Conservation (phyloP, 1,140 invertebrate species). For the Oreohelix idahoensis region DNA sequence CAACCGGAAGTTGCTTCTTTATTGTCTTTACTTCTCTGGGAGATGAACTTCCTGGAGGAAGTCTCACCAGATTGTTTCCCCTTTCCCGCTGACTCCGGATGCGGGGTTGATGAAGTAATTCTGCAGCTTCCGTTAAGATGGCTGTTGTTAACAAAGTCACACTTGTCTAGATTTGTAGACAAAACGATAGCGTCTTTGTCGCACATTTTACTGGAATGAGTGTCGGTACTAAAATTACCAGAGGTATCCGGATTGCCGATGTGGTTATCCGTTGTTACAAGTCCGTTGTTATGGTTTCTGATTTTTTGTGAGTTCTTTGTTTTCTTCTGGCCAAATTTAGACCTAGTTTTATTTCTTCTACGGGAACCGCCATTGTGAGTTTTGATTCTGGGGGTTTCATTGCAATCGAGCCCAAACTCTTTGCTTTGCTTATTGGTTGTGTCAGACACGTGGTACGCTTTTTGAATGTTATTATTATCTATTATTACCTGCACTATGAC, state of each 20-base stretch:
- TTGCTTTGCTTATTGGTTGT: background rate
- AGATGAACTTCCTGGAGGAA: background rate
- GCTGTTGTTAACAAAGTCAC: background rate
- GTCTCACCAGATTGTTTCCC: background rate
- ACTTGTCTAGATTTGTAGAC: background rate
- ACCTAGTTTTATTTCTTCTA: background rate
- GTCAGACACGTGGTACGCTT: background rate
- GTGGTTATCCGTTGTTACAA: background rate
- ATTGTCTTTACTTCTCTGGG: background rate
- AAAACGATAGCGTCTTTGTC: background rate
- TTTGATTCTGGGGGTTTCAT: background rate
- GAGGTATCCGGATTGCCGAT: background rate
- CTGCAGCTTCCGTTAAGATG: background rate
- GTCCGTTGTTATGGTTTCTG: background rate
- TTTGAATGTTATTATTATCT: background rate
- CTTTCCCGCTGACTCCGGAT: background rate
- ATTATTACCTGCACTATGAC: background rate
- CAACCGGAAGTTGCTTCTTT: too few species aligned
- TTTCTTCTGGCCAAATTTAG: background rate
- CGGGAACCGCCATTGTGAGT: background rate
- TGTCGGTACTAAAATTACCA: background rate
- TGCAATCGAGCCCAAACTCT: background rate
- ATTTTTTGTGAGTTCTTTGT: background rate
- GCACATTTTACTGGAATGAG: background rate
- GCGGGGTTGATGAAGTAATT: background rate